Base-by-base conservation (phyloP, 2,797 vertebrate genomes). In the Pipistrellus nathusii region DNA sequence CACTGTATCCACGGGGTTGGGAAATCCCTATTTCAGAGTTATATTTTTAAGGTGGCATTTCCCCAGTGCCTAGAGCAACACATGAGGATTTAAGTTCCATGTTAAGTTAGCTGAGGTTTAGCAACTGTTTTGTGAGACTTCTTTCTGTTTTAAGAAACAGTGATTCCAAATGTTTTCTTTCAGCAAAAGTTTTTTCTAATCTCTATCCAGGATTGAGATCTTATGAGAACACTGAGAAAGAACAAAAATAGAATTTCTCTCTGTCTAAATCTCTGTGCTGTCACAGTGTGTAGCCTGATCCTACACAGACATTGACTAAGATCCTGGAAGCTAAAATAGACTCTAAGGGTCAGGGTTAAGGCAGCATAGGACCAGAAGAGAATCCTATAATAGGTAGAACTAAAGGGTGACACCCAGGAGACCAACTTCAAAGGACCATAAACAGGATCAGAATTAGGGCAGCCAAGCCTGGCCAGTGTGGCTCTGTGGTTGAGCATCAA, bases 41-140 rank as follows among this genome's bases (percentile, higher is more conserved):
- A 4, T 6, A 84, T 71, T 92, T 73, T 80, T 88, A 90, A 92
- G 89, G 88, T 59, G 53, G 9, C 51, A 91, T n/a, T 76, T 82
- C 53, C 27, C 57, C 72, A 82, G 25, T 80, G 32, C 23, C 51
- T 41, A 21, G 62, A 21, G 85, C 78, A 96, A 83, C 21, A 92
- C 85, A 93, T 75, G 21, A 81, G 4, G 13, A 83, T 85, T 92
- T 89, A 88, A 76, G 9, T 51, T 82, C 88, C 13, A 27, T 53
- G 20, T 71, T 78, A 85, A 94, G 18, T 93, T 73, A 85, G 27
- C 32, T 57, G 46, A 93, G 8, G n/a, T 27, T 27, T 68, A 83
- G 35, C 38, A 92, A 93, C 35, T 91, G 20, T 62, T 82, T 85
- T 83, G 12, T 88, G n/a, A 93, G 57, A 68, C 73, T 68, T 82